Conservation (phyloP, 2,888 invertebrate species). For the Cosmopolites sordidus region DNA sequence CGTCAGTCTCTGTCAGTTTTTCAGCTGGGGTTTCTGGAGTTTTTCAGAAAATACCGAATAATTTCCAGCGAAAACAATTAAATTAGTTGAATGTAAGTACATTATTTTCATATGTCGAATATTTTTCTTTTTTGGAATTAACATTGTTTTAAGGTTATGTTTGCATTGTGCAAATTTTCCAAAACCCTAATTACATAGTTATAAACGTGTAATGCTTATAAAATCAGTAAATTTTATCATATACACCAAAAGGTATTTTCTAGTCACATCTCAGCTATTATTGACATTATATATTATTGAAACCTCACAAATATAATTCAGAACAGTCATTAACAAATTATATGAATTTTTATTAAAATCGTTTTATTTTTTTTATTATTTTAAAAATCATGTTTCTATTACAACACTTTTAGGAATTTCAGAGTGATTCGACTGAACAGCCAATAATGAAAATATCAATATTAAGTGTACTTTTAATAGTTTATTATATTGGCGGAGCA, state of each 20-base stretch:
- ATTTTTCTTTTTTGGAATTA: no score
- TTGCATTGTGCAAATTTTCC: no score
- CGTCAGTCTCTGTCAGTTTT: neutral
- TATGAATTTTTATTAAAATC: neutral
- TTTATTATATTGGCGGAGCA: neutral
- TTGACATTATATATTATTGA: no score
- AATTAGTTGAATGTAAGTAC: neutral
- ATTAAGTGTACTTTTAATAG: neutral
- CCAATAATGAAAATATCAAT: neutral
- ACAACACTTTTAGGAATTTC: neutral
- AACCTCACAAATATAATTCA: no score
- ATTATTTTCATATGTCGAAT: neutral
- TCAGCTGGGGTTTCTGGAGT: neutral
- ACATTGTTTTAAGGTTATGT: slow-evolving; percentile 1
- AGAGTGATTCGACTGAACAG: neutral
- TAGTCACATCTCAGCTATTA: no score
- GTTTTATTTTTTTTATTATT: neutral
- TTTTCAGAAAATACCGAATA: neutral
- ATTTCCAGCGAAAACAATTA: neutral
- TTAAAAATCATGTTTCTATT: neutral
- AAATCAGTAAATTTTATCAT: no score
- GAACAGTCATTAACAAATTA: neutral
- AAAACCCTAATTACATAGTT: no score
- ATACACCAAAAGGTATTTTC: no score
- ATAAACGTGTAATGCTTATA: no score